These are phyloP conservation scores for Simalia tracyae DNA, from an alignment of 2,797 vertebrate species.

Conservation along the genomic window DNA sequence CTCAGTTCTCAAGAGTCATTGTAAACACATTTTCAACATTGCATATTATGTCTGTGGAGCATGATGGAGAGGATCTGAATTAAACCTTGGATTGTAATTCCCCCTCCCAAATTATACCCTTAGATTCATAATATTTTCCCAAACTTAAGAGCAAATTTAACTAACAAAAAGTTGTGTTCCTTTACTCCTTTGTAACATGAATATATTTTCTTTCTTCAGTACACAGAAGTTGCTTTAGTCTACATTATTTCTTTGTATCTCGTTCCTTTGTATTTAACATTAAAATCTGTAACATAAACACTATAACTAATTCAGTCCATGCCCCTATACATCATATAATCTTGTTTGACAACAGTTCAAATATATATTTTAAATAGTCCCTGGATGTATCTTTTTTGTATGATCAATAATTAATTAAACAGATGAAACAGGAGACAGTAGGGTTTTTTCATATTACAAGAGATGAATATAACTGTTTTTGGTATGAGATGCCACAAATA, in stretches of 20 bases:
- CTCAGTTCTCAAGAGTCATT: neutral
- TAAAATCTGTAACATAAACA: neutral
- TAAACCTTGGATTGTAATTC: neutral
- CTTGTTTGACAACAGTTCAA: neutral
- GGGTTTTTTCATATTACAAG: neutral
- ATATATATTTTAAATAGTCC: neutral
- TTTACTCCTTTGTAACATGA: neutral
- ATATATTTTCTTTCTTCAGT: neutral
- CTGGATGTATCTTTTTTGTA: neutral
- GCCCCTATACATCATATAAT: neutral
- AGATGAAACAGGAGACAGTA: neutral
- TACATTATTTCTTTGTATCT: neutral
- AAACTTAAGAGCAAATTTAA: neutral
- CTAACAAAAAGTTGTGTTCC: neutral
- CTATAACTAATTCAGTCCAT: neutral
- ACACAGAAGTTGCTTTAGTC: neutral
- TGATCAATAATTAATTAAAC: neutral
- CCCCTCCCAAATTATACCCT: neutral
- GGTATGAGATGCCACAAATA: neutral
- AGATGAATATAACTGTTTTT: neutral
- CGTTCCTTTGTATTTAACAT: neutral
- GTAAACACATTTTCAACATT: neutral
- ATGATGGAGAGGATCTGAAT: neutral
- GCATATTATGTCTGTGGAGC: neutral
- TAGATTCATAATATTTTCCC: neutral